Evolutionary conservation across 2,888 invertebrate species (phyloP).

Genomic region (Anarsia innoxiella): DNA sequence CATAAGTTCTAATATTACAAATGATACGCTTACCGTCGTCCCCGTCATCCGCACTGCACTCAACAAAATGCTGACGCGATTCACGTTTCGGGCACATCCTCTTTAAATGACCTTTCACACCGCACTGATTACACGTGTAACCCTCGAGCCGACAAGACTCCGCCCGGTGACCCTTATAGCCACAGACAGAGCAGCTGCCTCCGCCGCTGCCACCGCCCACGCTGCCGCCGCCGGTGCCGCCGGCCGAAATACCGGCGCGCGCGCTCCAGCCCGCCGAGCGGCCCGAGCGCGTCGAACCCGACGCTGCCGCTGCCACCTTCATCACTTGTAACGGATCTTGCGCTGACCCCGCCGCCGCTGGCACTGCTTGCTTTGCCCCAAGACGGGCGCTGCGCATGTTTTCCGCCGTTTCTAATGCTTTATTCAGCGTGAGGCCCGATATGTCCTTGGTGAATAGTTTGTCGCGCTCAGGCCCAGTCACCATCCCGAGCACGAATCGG

Average conservation of each 20-base stretch:
- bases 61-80: slow-evolving; percentile 7
- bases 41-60: slow-evolving; percentile 7
- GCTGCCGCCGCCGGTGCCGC: neutral
- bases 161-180: slow-evolving; percentile 7
- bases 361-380: neutral
- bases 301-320: slow-evolving; percentile 2
- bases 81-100: slow-evolving; percentile 7
- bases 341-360: neutral
- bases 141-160: slow-evolving; percentile 8
- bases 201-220: neutral
- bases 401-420: neutral
- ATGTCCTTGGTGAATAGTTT: neutral
- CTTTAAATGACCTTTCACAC: slow-evolving; percentile 12
- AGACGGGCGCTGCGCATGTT: neutral
- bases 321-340: slow-evolving; percentile 4
- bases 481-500: neutral
- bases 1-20: slow-evolving; percentile 6
- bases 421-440: neutral
- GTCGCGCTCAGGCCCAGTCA: neutral
- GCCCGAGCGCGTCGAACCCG: neutral
- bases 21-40: slow-evolving; percentile 11
- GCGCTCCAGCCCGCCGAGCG: neutral
- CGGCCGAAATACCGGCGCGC: neutral
- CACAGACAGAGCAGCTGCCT: slow-evolving; percentile 7
- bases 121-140: slow-evolving; percentile 13